A percentile compares a stretch with the other conserved stretches of the same genome.
These are phyloP conservation scores for Abramis brama DNA, from an alignment of 2,113 vertebrate species.

Conservation along the genomic window DNA sequence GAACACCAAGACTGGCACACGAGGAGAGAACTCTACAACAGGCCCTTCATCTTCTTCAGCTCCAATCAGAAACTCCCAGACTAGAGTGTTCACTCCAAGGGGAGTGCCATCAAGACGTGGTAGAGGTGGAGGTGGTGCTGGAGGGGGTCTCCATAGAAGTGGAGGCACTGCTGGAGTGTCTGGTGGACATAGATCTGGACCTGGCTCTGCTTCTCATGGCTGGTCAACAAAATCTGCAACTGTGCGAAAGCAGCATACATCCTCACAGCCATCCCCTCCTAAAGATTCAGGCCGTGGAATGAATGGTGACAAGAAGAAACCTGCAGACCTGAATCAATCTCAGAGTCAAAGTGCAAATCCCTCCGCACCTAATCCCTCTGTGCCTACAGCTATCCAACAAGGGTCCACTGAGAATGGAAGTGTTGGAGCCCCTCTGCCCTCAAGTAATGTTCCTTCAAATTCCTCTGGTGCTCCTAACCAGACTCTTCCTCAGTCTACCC, in stretches of 20 bases:
- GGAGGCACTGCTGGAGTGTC: constrained; percentile 67
- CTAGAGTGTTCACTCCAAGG: constrained; percentile 88
- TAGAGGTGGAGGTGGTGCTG: constrained; percentile 78
- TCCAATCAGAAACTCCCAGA: constrained; percentile 73
- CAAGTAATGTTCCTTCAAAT: constrained; percentile 62
- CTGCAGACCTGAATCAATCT: constrained; percentile 62
- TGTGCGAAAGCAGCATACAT: constrained; percentile 72
- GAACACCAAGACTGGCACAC: constrained; percentile 69
- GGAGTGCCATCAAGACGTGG: constrained; percentile 88
- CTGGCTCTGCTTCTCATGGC: constrained; percentile 70
- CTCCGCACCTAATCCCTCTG: constrained; percentile 54
- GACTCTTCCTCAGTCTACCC: constrained; percentile 53
- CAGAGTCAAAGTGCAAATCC: constrained; percentile 68
- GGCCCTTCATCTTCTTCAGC: constrained; percentile 58
- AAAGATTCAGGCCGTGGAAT: constrained; percentile 70
- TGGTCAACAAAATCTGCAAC: constrained; percentile 67
- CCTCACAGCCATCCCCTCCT: constrained; percentile 59
- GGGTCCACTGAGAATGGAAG: constrained; percentile 69
- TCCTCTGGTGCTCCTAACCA: constrained; percentile 61
- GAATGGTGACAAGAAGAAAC: constrained; percentile 73
- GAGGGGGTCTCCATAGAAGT: constrained; percentile 71
- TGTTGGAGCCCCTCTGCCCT: constrained; percentile 57
- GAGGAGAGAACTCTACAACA: constrained; percentile 56
- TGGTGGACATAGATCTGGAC: constrained; percentile 67
- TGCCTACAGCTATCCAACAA: constrained; percentile 52